Conservation (phyloP, 2,888 invertebrate genomes). For the Drosophila paranaensis region DNA sequence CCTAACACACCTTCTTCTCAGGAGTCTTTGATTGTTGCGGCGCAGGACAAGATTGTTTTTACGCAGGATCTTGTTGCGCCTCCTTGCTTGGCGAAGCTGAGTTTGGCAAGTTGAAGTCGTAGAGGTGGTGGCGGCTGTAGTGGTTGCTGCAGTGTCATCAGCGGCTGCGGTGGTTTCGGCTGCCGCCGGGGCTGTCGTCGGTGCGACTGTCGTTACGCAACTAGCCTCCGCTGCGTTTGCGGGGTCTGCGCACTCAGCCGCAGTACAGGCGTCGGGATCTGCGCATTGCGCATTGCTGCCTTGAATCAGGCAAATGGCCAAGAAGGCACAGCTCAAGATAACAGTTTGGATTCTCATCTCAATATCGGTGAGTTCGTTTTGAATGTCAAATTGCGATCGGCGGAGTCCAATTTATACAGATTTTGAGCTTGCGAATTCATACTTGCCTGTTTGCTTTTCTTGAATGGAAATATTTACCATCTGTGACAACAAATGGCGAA, state of each 20-base stretch:
- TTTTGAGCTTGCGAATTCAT: background rate
- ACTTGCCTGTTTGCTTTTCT: background rate
- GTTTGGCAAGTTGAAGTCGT: background rate
- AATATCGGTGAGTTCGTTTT: background rate
- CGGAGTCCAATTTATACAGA: background rate
- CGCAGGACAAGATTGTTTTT: background rate
- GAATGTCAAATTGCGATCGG: background rate
- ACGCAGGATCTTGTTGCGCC: background rate
- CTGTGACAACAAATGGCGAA: background rate
- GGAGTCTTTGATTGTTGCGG: background rate
- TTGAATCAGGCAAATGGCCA: slow-evolving; percentile 19
- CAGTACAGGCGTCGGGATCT: background rate
- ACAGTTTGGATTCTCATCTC: slow-evolving; percentile 32
- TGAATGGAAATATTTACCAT: background rate
- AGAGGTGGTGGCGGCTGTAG: background rate
- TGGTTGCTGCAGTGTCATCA: too few relatives aligned
- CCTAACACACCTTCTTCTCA: background rate
- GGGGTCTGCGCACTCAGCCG: background rate
- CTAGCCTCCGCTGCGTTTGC: background rate
- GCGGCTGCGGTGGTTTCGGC: background rate
- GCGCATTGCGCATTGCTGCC: slow-evolving; percentile 9
- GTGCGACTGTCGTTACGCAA: background rate
- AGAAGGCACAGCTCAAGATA: slow-evolving; percentile 23
- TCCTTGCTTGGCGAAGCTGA: background rate
- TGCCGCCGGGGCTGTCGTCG: background rate